Conservation (phyloP, 1,140 invertebrate species). For the Ephestia elutella region DNA sequence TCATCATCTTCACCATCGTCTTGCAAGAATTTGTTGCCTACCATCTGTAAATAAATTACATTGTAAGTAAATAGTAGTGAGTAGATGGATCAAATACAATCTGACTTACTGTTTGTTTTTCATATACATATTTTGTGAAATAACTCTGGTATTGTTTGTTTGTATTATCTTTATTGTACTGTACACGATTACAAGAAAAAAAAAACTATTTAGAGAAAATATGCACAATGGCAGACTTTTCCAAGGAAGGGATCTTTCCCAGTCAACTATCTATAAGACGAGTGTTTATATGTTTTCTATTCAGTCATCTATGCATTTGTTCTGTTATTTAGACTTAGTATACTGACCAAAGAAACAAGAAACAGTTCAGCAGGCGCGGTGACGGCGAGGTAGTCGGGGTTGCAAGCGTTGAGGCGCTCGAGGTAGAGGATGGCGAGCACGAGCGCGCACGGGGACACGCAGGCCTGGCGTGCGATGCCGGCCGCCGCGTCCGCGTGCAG, state of each 20-base stretch:
- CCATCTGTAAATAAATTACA: slow-evolving; percentile 80
- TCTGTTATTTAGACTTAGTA: no score
- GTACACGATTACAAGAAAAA: no score
- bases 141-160: no score
- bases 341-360: slow-evolving; percentile 89
- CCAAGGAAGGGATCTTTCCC: no score
- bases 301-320: neutral
- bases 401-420: slow-evolving; percentile 84
- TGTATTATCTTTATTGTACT: no score
- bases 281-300: neutral
- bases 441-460: slow-evolving; percentile 79
- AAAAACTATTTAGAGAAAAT: no score
- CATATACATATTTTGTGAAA: no score
- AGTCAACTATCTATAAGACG: no score
- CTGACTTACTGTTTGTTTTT: no score
- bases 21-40: slow-evolving; percentile 95
- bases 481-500: slow-evolving; percentile 87
- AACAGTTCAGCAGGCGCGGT: slow-evolving; percentile 92
- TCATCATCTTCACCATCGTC: slow-evolving; percentile 93
- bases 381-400: slow-evolving; percentile 87
- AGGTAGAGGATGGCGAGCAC: slow-evolving; percentile 82
- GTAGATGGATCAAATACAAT: no score
- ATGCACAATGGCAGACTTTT: no score
- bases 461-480: slow-evolving; percentile 83
- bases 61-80: no score